Evolutionary conservation across 2,113 vertebrate species (phyloP).

Genomic region (Thunnus thynnus): DNA sequence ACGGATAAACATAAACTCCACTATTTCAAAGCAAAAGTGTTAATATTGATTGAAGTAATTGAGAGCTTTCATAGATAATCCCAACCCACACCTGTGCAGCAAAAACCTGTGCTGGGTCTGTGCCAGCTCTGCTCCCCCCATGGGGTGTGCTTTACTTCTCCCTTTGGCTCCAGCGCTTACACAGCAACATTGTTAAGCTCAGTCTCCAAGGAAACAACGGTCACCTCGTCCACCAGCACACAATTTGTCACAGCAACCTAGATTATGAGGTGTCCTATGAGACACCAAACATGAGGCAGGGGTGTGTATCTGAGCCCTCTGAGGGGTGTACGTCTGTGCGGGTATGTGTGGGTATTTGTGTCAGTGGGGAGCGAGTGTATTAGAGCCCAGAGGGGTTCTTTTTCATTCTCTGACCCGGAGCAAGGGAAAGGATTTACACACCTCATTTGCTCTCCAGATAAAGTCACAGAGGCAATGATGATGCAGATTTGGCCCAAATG

Average conservation of each 20-base stretch:
- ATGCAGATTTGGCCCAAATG: slow-evolving; percentile 28
- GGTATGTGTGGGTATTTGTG: slow-evolving; percentile 34
- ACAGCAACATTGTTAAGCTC: slow-evolving; percentile 59
- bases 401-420: slow-evolving; percentile 53
- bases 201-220: slow-evolving; percentile 66
- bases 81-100: slow-evolving; percentile 14
- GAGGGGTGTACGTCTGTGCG: background rate
- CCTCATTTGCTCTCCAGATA: slow-evolving; percentile 44
- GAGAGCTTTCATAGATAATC: slow-evolving; percentile 22
- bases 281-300: slow-evolving; percentile 35
- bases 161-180: slow-evolving; percentile 23
- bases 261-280: slow-evolving; percentile 56
- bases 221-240: slow-evolving; percentile 47
- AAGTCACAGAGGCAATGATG: slow-evolving; percentile 14
- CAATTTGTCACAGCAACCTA: slow-evolving; percentile 68
- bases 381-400: slow-evolving; percentile 13
- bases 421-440: slow-evolving; percentile 38
- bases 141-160: slow-evolving; percentile 32
- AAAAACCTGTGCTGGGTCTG: background rate
- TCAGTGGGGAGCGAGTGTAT: slow-evolving; percentile 24
- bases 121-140: slow-evolving; percentile 21
- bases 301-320: slow-evolving; percentile 37
- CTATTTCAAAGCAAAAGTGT: slow-evolving; percentile 28
- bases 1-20: slow-evolving; percentile 7
- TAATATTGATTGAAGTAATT: slow-evolving; percentile 43